Conservation (phyloP, 1,140 invertebrate species). For the Heliothis subflexa region DNA sequence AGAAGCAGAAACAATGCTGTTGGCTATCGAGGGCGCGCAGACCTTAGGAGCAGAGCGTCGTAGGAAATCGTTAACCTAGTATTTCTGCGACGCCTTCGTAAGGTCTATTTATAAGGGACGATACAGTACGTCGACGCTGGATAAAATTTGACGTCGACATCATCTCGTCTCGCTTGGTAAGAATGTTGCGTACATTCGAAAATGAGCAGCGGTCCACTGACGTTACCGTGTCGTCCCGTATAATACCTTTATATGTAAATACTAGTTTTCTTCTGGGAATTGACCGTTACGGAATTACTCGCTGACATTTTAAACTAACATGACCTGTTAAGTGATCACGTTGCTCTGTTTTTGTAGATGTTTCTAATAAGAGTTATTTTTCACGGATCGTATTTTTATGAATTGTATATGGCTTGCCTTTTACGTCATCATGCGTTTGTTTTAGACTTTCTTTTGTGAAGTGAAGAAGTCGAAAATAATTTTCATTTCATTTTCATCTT, state of each 20-base stretch:
- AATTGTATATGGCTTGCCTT: not conserved
- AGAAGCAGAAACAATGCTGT: conserved; percentile 66
- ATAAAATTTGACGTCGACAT: too few species aligned
- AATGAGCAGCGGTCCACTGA: too few species aligned
- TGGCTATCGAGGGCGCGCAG: conserved; percentile 64
- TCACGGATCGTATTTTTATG: not conserved
- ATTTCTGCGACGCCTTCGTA: conserved; percentile 52
- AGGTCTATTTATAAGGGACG: too few species aligned
- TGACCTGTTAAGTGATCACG: conserved; percentile 17
- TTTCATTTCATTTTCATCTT: too few species aligned
- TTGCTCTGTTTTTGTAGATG: not conserved
- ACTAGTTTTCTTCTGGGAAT: conserved; percentile 33
- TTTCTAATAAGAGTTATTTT: not conserved
- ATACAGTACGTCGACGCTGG: too few species aligned
- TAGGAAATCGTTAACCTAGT: conserved; percentile 75
- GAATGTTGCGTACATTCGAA: too few species aligned
- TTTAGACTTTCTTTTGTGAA: too few species aligned
- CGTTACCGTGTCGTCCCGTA: too few species aligned
- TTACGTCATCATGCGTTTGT: not conserved
- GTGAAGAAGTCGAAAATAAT: too few species aligned
- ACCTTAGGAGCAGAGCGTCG: conserved; percentile 62
- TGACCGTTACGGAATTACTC: conserved; percentile 19
- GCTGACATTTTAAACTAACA: conserved; percentile 13
- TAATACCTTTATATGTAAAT: conserved; percentile 28
- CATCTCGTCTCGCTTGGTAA: too few species aligned